Base-by-base conservation (phyloP, 2,113 vertebrate species). In the Pipa parva region DNA sequence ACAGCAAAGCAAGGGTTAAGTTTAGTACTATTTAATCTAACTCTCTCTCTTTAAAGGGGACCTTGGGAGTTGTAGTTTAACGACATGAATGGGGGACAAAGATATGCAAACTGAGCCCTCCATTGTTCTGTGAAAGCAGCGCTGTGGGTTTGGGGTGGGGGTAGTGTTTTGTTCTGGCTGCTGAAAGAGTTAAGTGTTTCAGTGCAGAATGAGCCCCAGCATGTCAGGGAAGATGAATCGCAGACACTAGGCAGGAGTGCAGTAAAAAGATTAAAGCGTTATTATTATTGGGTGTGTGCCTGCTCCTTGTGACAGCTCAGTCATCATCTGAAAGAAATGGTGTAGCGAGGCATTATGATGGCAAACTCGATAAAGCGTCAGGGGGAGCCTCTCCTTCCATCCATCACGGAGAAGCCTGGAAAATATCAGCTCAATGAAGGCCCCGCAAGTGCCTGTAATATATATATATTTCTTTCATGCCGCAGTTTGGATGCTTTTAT, bases 301-400 rank as follows among this genome's bases (percentile, higher is more conserved):
- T 85, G 85, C 84, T 80, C 75, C 24, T 69, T 71, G 73, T 92
- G 92, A 92, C 92, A 93, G 89, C 84, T 86, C 81, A 80, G 85
- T 89, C 90, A 88, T 91, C 92, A 92, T 87, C 85, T 74, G 88
- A 90, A 91, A 92, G 90, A 89, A 92, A 92, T 93, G 92, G 93
- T 89, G 88, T 83, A 77, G 88, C 82, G 87, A 87, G 85, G 93
- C 93, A 97, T 98, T 97, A 99, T 97, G 95, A 97, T 92, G 90
- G 91, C 89, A 94, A 98, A 99, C 95, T 92, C 94, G 98, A 99
- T 99, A 99, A 99, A 95, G 92, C 93, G 95, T 97, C 94, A 92
- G 83, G 83, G 85, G 85, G 74, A 88, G 87, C 87, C 87, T 85
- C 83, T 73, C 80, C 77, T 74, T 81, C 89, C 92, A 99, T 99